These are phyloP conservation scores for Sturnus vulgaris DNA, from an alignment of 2,113 vertebrate species.

Conservation along the genomic window DNA sequence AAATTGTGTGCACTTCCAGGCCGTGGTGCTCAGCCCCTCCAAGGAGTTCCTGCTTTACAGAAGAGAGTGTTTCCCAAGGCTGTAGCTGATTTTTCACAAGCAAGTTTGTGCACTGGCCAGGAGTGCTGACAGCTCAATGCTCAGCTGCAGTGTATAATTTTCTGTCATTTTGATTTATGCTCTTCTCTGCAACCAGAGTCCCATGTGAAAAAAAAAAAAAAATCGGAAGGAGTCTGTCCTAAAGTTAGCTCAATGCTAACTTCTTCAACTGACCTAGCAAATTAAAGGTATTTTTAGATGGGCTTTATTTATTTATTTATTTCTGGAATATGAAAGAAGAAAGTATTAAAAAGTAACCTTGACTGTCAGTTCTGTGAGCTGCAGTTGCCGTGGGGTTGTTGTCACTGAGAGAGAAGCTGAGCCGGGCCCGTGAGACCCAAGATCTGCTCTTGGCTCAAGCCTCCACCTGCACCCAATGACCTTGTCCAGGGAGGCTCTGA, in stretches of 20 bases:
- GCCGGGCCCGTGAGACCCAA: not conserved
- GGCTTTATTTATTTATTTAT: not conserved
- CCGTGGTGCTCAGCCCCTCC: not conserved
- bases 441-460: not conserved
- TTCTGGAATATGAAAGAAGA: not conserved
- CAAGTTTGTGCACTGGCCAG: not conserved
- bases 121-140: constrained; percentile 36
- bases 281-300: not conserved
- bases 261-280: not conserved
- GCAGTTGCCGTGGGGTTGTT: not conserved
- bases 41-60: not conserved
- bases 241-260: not conserved
- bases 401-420: not conserved
- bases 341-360: not conserved
- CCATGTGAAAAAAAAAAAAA: not conserved
- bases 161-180: constrained; percentile 50
- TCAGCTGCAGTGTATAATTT: constrained; percentile 30
- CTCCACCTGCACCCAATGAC: not conserved
- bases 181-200: not conserved
- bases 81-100: not conserved
- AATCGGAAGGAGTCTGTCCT: not conserved
- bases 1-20: not conserved
- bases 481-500: not conserved
- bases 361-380: not conserved
- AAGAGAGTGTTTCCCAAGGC: not conserved